phyloP scores from a whole-genome alignment of 2,797 vertebrate genomes.

The Nyctibius grandis region DNA sequence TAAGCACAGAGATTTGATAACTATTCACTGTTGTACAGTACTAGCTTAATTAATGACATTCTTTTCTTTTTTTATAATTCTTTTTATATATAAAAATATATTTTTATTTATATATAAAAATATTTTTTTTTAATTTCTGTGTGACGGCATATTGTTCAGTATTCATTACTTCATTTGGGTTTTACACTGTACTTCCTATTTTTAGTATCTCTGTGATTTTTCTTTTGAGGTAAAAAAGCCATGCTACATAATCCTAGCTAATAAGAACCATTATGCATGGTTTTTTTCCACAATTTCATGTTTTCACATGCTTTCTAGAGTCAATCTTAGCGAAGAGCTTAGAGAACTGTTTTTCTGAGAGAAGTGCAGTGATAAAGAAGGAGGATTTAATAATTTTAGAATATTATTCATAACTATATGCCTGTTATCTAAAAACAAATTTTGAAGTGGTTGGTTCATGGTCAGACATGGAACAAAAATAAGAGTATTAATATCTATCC shows the following conservation, averaged over 20 bases:
- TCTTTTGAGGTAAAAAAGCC: neutral
- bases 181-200: neutral
- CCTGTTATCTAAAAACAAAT: neutral
- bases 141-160: neutral
- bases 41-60: neutral
- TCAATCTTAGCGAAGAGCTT: neutral
- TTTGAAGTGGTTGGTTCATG: slow-evolving; percentile 9
- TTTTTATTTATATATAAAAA: neutral
- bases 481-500: neutral
- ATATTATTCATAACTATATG: neutral
- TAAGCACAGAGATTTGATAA: neutral
- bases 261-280: neutral
- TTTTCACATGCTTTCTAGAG: neutral
- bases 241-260: neutral
- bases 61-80: neutral
- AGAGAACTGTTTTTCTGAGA: neutral
- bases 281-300: neutral
- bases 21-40: neutral
- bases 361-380: neutral
- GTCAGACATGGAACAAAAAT: neutral
- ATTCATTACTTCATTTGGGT: neutral
- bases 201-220: neutral
- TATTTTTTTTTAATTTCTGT: neutral
- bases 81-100: no score
- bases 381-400: neutral